phyloP scores from a whole-genome alignment of 2,888 invertebrate genomes.

The Drosophila nigritarsus region DNA sequence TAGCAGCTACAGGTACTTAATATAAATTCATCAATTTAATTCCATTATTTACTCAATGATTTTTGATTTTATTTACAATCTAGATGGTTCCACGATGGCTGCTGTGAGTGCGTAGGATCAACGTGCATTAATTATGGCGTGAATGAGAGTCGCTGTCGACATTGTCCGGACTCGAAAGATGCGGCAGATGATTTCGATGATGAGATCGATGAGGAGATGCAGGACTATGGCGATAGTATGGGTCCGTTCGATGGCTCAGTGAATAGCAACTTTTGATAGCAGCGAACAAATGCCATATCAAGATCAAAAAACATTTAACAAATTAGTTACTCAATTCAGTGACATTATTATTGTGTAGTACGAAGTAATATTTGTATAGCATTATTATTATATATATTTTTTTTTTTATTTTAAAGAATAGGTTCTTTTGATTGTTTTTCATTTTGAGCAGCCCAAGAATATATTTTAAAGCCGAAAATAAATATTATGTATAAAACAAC shows the following conservation, averaged over 20 bases:
- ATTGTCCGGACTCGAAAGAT: slow-evolving; percentile 88
- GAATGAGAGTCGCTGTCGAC: slow-evolving; percentile 91
- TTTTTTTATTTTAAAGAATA: slow-evolving; percentile 49
- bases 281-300: slow-evolving; percentile 66
- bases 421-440: slow-evolving; percentile 62
- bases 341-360: slow-evolving; percentile 79
- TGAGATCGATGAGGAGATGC: slow-evolving; percentile 82
- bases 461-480: slow-evolving; percentile 38
- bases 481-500: slow-evolving; percentile 26
- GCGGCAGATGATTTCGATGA: slow-evolving; percentile 85
- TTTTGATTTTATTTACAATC: neutral
- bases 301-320: slow-evolving; percentile 64
- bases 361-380: slow-evolving; percentile 79
- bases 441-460: slow-evolving; percentile 50
- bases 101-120: slow-evolving; percentile 96
- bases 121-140: slow-evolving; percentile 96
- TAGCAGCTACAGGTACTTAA: slow-evolving; percentile 83
- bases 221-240: slow-evolving; percentile 88
- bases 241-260: slow-evolving; percentile 85
- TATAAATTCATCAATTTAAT: neutral
- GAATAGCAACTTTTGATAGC: slow-evolving; percentile 79
- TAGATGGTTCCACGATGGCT: slow-evolving; percentile 96
- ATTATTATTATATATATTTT: slow-evolving; percentile 67
- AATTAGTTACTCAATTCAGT: slow-evolving; percentile 77
- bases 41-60: neutral